Conservation (phyloP, 2,113 vertebrate species). For the Melanerpes aurifrons region DNA sequence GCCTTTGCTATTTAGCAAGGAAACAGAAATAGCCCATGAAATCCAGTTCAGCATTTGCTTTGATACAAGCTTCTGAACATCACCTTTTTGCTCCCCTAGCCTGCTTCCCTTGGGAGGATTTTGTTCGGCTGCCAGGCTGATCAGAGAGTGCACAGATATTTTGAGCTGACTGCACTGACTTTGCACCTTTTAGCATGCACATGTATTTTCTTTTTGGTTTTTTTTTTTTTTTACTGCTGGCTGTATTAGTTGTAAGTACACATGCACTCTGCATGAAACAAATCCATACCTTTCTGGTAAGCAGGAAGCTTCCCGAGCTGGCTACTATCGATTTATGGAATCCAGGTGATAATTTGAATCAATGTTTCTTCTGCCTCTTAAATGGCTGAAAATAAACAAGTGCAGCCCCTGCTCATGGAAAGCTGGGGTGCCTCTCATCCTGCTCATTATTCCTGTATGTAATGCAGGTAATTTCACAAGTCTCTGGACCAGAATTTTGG, state of each 20-base stretch:
- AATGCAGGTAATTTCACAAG: neutral
- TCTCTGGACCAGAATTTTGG: neutral
- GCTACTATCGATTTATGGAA: neutral
- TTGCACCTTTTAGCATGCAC: neutral
- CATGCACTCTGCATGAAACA: neutral
- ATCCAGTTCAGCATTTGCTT: slow-evolving; percentile 52
- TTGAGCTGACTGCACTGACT: slow-evolving; percentile 27
- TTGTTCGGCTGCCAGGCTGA: slow-evolving; percentile 22
- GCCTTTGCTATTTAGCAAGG: slow-evolving; percentile 45
- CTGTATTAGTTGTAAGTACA: neutral
- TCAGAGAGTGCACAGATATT: neutral
- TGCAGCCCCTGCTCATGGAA: neutral
- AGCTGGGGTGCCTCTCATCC: neutral
- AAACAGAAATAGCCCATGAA: slow-evolving; percentile 60
- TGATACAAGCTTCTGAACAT: neutral
- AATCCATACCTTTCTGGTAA: neutral
- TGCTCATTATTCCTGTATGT: accelerated
- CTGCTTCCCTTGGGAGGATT: slow-evolving; percentile 12
- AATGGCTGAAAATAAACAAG: neutral
- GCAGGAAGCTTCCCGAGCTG: neutral
- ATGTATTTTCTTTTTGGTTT: slow-evolving; percentile 7
- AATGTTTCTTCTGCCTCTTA: neutral
- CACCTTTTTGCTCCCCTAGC: slow-evolving; percentile 35
- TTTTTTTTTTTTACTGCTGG: neutral
- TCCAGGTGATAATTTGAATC: neutral